Evolutionary conservation across 1,140 invertebrate genomes (phyloP), one percentile per base, ranked within the genome.

Genomic region (Leptinotarsa texana): DNA sequence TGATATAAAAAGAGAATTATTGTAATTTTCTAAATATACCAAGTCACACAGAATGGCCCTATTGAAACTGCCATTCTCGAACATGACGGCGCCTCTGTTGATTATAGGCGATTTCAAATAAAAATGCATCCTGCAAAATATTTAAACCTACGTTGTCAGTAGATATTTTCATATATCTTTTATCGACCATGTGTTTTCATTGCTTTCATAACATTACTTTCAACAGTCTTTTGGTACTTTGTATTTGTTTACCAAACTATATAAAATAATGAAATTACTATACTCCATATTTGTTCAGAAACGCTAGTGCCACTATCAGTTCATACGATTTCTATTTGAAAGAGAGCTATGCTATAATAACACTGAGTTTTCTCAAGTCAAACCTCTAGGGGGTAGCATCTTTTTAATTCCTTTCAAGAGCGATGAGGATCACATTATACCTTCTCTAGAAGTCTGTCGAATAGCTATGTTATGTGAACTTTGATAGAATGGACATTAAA

Each of bases 181-280:
- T 57, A 57, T 57, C 49, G 49, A 57, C n/a, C 49, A 57, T 57
- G 49, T 57, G 49, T 57, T 57, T 57, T 15, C 13, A 57, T 57
- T 57, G 49, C 49, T 57, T 57, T 57, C 49, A 57, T 57, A 57
- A 57, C 49, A 57, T 57, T 57, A 57, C 49, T 13, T 57, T 57
- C 49, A 57, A 57, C 49, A 57, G 49, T 57, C 49, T 57, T 57
- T 57, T 57, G 49, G 49, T 57, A 57, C 49, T 57, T 57, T 57
- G 49, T 57, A 57, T 57, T 57, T 57, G 49, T 15, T 57, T 57
- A 57, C 49, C 49, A 57, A 57, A 57, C 49, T 57, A 57, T 57
- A 57, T 57, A 57, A 57, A 57, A 57, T n/a, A 57, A 57, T 57
- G n/a, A 57, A 57, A 57, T 57, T 57, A 57, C 49, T 57, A 57